These are phyloP conservation scores for Chloroceryle inda DNA, from an alignment of 2,797 vertebrate genomes.

Conservation along the genomic window DNA sequence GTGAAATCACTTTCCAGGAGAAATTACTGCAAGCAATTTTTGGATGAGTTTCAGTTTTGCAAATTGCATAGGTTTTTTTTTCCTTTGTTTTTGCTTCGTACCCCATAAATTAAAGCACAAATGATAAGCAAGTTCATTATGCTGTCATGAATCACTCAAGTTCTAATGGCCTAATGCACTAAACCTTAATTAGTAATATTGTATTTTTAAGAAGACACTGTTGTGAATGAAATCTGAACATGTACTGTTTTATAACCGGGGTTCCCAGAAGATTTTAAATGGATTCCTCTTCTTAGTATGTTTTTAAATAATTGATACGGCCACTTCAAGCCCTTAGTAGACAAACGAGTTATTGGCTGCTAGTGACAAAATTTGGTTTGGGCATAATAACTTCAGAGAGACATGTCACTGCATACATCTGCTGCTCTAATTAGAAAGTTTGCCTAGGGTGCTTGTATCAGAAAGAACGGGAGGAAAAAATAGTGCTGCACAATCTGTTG, in stretches of 20 bases:
- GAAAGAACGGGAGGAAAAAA: constrained; percentile 50
- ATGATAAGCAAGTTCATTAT: constrained; percentile 40
- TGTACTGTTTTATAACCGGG: constrained; percentile 47
- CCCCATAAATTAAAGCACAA: constrained; percentile 58
- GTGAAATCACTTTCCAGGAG: constrained; percentile 72
- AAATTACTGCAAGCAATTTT: constrained; percentile 64
- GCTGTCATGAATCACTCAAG: constrained; percentile 52
- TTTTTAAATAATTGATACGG: constrained; percentile 70
- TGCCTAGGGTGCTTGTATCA: constrained; percentile 69
- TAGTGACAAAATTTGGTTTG: constrained; percentile 62
- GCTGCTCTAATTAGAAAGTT: constrained; percentile 75
- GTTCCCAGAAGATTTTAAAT: constrained; percentile 75
- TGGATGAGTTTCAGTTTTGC: constrained; percentile 68
- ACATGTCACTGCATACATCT: constrained; percentile 65
- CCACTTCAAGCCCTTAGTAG: constrained; percentile 60
- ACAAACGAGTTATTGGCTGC: constrained; percentile 63
- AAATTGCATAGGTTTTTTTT: constrained; percentile 31
- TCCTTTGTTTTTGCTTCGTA: constrained; percentile 12
- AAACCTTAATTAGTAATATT: constrained; percentile 71
- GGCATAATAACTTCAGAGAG: constrained; percentile 59
- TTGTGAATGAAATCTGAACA: constrained; percentile 68
- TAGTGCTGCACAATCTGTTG: constrained; percentile 62
- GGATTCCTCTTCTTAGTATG: constrained; percentile 58
- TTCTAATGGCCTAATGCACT: constrained; percentile 70
- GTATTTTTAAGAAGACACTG: constrained; percentile 59